Evolutionary conservation across 2,888 invertebrate species (phyloP).

Genomic region (Desoria tigrina): DNA sequence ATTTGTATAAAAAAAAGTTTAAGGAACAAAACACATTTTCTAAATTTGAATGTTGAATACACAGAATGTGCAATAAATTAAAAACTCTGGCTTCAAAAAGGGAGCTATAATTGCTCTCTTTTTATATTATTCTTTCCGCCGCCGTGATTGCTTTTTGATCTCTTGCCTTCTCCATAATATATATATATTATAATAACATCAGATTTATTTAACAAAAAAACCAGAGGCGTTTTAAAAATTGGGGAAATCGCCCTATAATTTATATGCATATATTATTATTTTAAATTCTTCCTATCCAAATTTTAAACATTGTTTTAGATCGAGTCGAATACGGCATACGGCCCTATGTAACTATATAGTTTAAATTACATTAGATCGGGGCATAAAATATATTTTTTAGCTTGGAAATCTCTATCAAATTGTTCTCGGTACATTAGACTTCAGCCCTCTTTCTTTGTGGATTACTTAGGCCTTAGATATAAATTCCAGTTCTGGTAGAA

Average conservation of each 20-base stretch:
- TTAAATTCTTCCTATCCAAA: too few species aligned
- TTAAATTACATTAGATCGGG: slow-evolving; percentile 18
- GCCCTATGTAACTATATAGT: not conserved
- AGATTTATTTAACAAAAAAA: too few species aligned
- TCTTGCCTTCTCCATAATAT: not conserved
- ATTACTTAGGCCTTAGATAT: slow-evolving; percentile 16
- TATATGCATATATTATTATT: too few species aligned
- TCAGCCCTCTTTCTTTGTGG: slow-evolving; percentile 5
- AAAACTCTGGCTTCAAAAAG: not conserved
- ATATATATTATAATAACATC: too few species aligned
- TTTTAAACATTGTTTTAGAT: too few species aligned
- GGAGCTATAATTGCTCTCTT: slow-evolving; percentile 17
- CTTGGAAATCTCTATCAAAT: slow-evolving; percentile 29
- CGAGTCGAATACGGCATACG: too few species aligned
- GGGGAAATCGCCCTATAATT: too few species aligned
- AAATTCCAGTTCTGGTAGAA: slow-evolving; percentile 14
- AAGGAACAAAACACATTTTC: slow-evolving; percentile 13
- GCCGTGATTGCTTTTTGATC: slow-evolving; percentile 20
- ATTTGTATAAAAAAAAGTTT: slow-evolving; percentile 11
- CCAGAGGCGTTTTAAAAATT: too few species aligned
- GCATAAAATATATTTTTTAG: slow-evolving; percentile 17
- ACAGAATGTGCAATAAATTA: slow-evolving; percentile 6
- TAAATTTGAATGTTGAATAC: slow-evolving; percentile 5
- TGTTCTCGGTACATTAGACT: slow-evolving; percentile 24
- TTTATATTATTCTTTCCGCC: slow-evolving; percentile 1